A percentile compares a stretch with the other conserved stretches of the same genome.
Evolutionary conservation across 1,140 invertebrate species (phyloP).

Genomic region (Panonychus citri): DNA sequence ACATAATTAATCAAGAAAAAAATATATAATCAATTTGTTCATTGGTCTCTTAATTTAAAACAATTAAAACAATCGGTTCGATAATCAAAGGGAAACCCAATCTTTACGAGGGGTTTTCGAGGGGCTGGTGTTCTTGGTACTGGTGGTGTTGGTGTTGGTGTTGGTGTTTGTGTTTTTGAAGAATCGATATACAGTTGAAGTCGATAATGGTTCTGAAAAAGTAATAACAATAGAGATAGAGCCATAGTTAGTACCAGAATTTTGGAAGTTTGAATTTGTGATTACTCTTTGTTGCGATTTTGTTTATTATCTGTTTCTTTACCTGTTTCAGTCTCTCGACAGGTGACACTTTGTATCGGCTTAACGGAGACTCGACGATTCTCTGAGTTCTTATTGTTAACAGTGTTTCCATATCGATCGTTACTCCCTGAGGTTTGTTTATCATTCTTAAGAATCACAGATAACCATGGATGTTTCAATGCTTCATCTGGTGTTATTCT

Average conservation of each 20-base stretch:
- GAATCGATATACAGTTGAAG: not conserved
- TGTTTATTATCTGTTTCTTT: too few species aligned
- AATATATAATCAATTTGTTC: too few species aligned
- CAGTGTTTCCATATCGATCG: too few species aligned
- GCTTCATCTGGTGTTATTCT: slow-evolving; percentile 74
- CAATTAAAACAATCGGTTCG: too few species aligned
- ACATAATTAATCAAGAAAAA: too few species aligned
- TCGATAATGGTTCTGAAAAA: not conserved
- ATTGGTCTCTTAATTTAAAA: too few species aligned
- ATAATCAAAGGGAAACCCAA: too few species aligned
- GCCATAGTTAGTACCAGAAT: not conserved
- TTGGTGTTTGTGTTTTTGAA: not conserved
- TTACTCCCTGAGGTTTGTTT: not conserved
- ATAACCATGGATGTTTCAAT: slow-evolving; percentile 31
- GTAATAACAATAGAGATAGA: not conserved
- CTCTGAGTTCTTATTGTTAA: not conserved
- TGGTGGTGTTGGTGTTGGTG: too few species aligned
- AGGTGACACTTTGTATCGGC: not conserved
- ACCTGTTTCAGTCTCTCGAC: not conserved
- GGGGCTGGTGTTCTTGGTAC: not conserved
- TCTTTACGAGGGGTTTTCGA: too few species aligned
- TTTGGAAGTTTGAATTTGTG: too few species aligned
- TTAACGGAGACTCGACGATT: not conserved
- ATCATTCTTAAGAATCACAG: slow-evolving; percentile 9
- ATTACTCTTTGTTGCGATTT: too few species aligned